Evolutionary conservation across 2,888 invertebrate genomes (phyloP).

Genomic region (Minunthozetes semirufus): DNA sequence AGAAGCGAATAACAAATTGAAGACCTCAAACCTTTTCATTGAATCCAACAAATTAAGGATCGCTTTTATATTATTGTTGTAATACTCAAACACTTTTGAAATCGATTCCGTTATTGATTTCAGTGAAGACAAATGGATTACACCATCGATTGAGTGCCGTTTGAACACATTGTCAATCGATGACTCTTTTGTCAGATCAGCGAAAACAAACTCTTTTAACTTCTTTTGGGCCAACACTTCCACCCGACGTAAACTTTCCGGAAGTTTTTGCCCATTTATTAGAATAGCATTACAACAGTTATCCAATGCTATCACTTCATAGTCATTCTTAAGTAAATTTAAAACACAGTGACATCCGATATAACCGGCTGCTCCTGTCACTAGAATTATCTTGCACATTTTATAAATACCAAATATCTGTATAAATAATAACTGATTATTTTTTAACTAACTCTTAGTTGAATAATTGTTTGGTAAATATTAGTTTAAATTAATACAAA

Average conservation of each 20-base stretch:
- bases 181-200: conserved; percentile 63
- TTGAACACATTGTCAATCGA: conserved; percentile 64
- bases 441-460: no score
- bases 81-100: conserved; percentile 74
- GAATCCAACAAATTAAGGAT: conserved; percentile 74
- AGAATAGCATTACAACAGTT: conserved; percentile 73
- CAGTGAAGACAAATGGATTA: conserved; percentile 89
- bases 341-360: conserved; percentile 91
- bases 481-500: no score
- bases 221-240: conserved; percentile 67
- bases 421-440: no score
- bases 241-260: conserved; percentile 68
- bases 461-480: no score
- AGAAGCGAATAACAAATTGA: conserved; percentile 74
- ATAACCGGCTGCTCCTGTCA: conserved; percentile 96
- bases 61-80: conserved; percentile 67
- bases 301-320: conserved; percentile 73
- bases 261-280: conserved; percentile 56
- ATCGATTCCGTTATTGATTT: conserved; percentile 92
- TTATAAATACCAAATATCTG: no score
- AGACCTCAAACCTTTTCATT: conserved; percentile 66
- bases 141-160: conserved; percentile 70
- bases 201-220: conserved; percentile 59
- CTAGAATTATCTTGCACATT: conserved; percentile 57
- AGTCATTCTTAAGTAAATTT: conserved; percentile 75